Percentiles rank a stretch among this genome's conserved stretches.
These are phyloP conservation scores for Montipora capitata DNA, from an alignment of 92 coral and sea anemone genomes.

Conservation along the genomic window DNA sequence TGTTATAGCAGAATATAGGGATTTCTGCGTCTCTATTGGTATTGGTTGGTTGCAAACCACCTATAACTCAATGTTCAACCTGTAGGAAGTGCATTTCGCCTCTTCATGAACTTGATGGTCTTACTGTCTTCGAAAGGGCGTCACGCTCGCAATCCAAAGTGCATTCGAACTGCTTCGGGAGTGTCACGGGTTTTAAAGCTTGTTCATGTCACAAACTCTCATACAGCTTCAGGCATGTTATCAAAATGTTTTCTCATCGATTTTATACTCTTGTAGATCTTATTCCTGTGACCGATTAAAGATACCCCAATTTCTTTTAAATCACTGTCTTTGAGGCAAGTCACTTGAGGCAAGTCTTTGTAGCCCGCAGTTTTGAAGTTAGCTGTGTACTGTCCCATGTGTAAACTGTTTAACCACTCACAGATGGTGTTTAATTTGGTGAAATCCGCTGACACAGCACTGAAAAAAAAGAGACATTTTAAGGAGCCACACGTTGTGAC, in stretches of 20 bases:
- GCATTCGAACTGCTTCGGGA: not conserved
- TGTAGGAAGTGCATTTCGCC: too few relatives aligned
- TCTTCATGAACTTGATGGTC: not conserved
- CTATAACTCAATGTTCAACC: too few relatives aligned
- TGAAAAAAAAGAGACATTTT: not conserved
- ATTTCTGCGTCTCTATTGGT: too few relatives aligned
- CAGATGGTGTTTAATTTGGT: constrained; percentile 72
- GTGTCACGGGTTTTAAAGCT: not conserved
- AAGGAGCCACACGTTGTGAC: too few relatives aligned
- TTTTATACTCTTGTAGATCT: constrained; percentile 90
- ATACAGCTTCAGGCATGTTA: constrained; percentile 52
- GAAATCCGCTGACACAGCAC: constrained; percentile 76
- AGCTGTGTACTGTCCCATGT: constrained; percentile 90
- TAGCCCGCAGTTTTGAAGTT: constrained; percentile 88
- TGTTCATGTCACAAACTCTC: not conserved
- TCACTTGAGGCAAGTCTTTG: constrained; percentile 81
- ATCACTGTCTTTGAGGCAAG: constrained; percentile 80
- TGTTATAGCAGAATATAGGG: too few relatives aligned
- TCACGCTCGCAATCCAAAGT: too few relatives aligned
- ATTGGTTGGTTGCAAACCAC: too few relatives aligned
- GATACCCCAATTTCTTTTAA: constrained; percentile 85
- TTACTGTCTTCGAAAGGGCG: not conserved
- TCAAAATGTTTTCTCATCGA: constrained; percentile 89
- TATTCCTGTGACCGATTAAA: constrained; percentile 94
- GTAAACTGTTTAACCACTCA: constrained; percentile 90